Evolutionary conservation across 2,797 vertebrate genomes (phyloP).

Genomic region (Phylloscopus collybita): DNA sequence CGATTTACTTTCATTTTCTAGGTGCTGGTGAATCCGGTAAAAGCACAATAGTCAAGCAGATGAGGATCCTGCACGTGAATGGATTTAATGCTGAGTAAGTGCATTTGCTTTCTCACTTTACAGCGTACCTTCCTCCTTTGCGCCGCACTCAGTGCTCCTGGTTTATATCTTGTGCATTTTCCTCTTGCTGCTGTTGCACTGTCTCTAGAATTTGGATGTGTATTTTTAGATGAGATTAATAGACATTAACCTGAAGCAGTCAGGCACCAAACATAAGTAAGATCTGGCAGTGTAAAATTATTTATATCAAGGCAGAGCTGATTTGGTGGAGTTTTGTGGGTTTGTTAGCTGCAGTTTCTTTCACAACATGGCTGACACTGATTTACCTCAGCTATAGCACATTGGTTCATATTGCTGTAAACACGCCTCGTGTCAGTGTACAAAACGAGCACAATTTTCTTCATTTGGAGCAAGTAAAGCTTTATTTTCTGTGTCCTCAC

Average conservation of each 20-base stretch:
- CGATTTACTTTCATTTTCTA: slow-evolving; percentile 81
- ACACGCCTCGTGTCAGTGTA: background rate
- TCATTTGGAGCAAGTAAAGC: background rate
- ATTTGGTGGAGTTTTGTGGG: slow-evolving; percentile 7
- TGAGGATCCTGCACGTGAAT: slow-evolving; percentile 98
- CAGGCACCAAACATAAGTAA: background rate
- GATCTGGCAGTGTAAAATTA: background rate
- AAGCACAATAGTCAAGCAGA: slow-evolving; percentile 99
- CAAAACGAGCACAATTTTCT: background rate
- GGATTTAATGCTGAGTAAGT: slow-evolving; percentile 99
- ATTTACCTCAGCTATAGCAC: slow-evolving; percentile 17
- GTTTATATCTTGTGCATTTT: background rate
- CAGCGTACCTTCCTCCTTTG: background rate
- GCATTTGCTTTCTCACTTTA: slow-evolving; percentile 51
- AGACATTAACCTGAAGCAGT: background rate
- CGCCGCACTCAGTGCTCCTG: background rate
- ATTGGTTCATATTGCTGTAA: slow-evolving; percentile 41
- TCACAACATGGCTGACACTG: slow-evolving; percentile 57
- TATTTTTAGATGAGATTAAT: slow-evolving; percentile 15
- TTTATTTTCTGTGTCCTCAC: slow-evolving; percentile 17
- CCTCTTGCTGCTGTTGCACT: background rate
- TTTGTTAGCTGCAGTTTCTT: slow-evolving; percentile 58
- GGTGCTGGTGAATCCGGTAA: slow-evolving; percentile 98
- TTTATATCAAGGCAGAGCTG: background rate
- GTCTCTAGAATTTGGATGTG: background rate